Evolutionary conservation across 2,113 vertebrate genomes (phyloP).

Genomic region (Illadopsis cleaveri): DNA sequence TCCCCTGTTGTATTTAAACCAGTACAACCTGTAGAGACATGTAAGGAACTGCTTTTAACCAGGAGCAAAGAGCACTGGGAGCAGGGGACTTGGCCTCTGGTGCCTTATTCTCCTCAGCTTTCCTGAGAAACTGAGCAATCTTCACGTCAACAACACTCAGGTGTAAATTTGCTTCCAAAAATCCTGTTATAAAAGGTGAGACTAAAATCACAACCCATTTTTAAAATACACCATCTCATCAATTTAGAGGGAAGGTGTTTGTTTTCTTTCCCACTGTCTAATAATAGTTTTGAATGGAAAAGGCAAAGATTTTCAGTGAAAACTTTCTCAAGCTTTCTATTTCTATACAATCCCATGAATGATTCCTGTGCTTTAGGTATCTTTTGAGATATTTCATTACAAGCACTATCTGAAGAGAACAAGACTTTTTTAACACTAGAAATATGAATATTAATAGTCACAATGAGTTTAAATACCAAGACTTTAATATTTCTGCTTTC

Average conservation of each 20-base stretch:
- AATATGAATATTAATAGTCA: background rate
- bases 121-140: conserved; percentile 55
- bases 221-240: background rate
- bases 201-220: conserved; percentile 34
- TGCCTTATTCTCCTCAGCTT: conserved; percentile 64
- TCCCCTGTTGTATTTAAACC: background rate
- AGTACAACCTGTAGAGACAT: background rate
- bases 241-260: background rate
- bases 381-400: background rate
- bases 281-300: conserved; percentile 46
- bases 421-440: background rate
- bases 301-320: background rate
- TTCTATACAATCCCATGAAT: background rate
- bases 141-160: conserved; percentile 69
- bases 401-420: background rate
- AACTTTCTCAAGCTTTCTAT: background rate
- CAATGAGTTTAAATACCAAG: background rate
- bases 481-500: background rate
- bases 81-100: background rate
- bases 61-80: conserved; percentile 12
- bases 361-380: background rate
- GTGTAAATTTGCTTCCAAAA: conserved; percentile 73
- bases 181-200: conserved; percentile 64
- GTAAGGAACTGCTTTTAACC: background rate
- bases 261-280: background rate